Evolutionary conservation across 2,797 vertebrate genomes (phyloP).

Genomic region (Hylomyscus alleni): DNA sequence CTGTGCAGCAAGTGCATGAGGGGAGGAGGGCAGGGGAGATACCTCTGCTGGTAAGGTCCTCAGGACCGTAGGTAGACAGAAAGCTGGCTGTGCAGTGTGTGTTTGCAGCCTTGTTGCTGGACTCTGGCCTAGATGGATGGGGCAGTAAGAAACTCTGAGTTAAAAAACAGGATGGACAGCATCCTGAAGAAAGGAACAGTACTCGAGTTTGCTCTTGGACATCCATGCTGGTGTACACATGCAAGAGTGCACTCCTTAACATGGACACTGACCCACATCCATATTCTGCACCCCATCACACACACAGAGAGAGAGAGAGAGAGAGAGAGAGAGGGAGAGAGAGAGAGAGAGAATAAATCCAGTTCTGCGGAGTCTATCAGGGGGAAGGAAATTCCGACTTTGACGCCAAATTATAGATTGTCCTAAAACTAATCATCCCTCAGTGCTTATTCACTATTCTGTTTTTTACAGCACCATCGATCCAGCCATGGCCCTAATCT

Average conservation of each 20-base stretch:
- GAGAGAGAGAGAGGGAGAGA: too few species aligned
- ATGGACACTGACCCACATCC: background rate
- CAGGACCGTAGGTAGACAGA: background rate
- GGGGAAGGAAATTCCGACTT: constrained; percentile 1
- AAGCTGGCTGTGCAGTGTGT: background rate
- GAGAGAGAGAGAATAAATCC: background rate
- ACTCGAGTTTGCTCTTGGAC: background rate
- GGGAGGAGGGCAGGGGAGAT: background rate
- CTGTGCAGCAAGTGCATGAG: background rate
- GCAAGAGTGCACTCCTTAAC: too few species aligned
- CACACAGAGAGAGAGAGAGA: background rate
- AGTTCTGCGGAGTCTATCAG: background rate
- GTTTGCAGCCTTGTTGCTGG: background rate
- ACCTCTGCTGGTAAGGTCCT: background rate
- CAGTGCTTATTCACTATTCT: background rate
- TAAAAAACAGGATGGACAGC: background rate
- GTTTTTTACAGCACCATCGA: background rate
- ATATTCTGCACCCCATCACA: background rate
- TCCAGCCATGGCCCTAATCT: background rate
- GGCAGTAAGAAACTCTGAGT: background rate
- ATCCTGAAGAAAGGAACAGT: background rate
- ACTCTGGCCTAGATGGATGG: background rate
- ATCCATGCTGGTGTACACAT: background rate
- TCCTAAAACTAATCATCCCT: background rate
- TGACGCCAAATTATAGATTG: background rate